phyloP scores from a whole-genome alignment of 2,888 invertebrate genomes.

The Homarus gammarus region DNA sequence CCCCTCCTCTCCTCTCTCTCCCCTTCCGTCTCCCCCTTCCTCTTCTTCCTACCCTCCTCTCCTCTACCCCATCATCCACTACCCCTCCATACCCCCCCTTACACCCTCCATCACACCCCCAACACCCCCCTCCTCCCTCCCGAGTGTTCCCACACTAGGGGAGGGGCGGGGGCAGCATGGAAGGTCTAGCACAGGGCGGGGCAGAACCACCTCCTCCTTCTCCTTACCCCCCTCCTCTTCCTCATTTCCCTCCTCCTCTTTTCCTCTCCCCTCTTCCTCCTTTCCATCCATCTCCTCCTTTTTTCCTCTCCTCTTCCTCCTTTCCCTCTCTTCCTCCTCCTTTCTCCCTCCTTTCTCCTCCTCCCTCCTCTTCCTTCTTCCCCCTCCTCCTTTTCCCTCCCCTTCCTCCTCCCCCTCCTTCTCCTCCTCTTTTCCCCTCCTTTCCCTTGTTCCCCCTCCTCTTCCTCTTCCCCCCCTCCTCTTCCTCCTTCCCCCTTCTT shows the following conservation, averaged over 20 bases:
- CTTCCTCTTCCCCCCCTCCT: neutral
- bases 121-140: no score
- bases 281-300: neutral
- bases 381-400: slow-evolving; percentile 4
- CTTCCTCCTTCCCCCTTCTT: neutral
- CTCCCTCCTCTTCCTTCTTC: neutral
- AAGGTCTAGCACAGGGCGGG: neutral
- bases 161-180: neutral
- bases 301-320: neutral
- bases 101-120: neutral
- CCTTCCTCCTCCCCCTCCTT: neutral
- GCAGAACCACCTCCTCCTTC: neutral
- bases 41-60: neutral
- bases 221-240: neutral
- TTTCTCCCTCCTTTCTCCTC: neutral
- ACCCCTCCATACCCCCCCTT: neutral
- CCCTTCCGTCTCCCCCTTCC: neutral
- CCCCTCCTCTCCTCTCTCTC: neutral
- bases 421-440: neutral
- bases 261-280: neutral
- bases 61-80: neutral
- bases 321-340: neutral
- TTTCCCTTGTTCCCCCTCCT: neutral
- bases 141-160: neutral
- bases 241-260: neutral